These are phyloP conservation scores for Drosophila carrolli DNA, from an alignment of 1,140 invertebrate species.

Conservation along the genomic window DNA sequence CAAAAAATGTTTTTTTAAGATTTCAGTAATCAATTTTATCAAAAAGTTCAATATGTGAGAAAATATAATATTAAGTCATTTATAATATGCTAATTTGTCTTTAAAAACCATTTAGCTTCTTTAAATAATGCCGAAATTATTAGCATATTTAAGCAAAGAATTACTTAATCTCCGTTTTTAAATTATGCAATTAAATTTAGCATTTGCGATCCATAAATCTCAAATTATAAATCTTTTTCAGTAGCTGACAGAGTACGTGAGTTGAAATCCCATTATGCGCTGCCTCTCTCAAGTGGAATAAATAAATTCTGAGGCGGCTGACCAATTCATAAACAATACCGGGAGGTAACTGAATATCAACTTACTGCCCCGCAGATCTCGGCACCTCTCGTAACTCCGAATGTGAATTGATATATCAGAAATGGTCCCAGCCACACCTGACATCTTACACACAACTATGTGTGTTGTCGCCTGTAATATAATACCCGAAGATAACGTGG, in stretches of 20 bases:
- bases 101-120: neutral
- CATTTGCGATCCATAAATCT: constrained; percentile 21
- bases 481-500: constrained; percentile 47
- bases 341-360: constrained; percentile 6
- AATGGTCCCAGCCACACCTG: constrained; percentile 66
- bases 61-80: neutral
- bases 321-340: constrained; percentile 31
- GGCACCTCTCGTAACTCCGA: constrained; percentile 34
- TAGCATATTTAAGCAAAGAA: neutral
- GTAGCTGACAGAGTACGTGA: constrained; percentile 50
- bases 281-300: constrained; percentile 14
- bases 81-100: neutral
- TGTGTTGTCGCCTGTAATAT: constrained; percentile 54
- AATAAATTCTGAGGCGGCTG: constrained; percentile 35
- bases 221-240: constrained; percentile 14
- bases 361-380: constrained; percentile 8
- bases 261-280: constrained; percentile 39
- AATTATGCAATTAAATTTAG: constrained; percentile 10
- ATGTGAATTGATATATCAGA: constrained; percentile 69
- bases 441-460: constrained; percentile 52
- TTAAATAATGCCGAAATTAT: neutral
- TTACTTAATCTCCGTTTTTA: neutral
- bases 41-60: too few species aligned
- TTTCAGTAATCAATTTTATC: too few species aligned
- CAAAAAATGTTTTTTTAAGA: neutral